These are phyloP conservation scores for Isaurus tuberculatus DNA, from an alignment of 92 coral and sea anemone species.

Conservation along the genomic window DNA sequence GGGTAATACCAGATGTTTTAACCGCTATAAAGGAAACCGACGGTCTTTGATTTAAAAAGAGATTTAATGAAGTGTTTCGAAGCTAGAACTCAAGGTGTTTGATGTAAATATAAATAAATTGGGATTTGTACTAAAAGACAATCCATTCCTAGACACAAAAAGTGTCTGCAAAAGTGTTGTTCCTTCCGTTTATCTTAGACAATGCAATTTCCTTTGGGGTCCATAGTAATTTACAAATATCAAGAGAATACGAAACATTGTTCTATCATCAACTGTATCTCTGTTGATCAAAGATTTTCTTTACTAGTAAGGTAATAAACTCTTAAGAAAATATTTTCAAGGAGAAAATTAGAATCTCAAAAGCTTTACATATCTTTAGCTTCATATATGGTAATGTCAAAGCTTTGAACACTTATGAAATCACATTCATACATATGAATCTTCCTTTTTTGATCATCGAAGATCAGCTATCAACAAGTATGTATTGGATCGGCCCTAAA, in stretches of 20 bases:
- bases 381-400: too few species aligned
- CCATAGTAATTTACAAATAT: background rate
- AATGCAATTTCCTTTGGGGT: background rate
- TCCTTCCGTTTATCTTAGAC: too few species aligned
- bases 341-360: too few species aligned
- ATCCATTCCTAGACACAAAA: too few species aligned
- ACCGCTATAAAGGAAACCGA: conserved; percentile 29
- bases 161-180: too few species aligned
- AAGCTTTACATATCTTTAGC: too few species aligned
- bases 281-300: background rate
- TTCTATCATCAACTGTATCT: background rate
- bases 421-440: background rate
- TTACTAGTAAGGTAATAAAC: too few species aligned
- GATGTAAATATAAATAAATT: background rate
- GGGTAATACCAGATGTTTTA: conserved; percentile 26
- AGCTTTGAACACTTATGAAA: background rate
- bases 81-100: background rate
- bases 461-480: background rate
- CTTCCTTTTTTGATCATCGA: background rate
- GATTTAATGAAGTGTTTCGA: background rate
- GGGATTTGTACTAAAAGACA: too few species aligned
- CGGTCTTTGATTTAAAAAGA: background rate
- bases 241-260: background rate
- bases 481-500: background rate
- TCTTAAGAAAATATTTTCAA: too few species aligned